Evolutionary conservation across 2,888 invertebrate species (phyloP).

Genomic region (Selenia dentaria): DNA sequence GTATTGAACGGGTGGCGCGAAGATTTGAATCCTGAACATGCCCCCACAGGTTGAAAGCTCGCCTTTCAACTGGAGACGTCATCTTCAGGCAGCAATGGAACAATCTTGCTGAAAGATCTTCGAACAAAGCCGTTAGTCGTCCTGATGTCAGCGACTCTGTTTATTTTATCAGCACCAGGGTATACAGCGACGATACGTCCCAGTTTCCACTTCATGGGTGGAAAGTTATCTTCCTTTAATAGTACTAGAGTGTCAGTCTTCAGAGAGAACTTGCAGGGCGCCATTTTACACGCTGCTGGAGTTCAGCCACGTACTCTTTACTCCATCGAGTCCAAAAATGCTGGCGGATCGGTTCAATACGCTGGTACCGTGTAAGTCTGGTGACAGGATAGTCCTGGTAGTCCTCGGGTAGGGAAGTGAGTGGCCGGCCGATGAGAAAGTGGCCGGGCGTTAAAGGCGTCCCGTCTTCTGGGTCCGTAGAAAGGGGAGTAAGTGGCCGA

Average conservation of each 20-base stretch:
- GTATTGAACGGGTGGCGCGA: too few species aligned
- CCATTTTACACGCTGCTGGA: too few species aligned
- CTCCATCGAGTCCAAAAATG: too few species aligned
- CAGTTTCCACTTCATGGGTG: neutral
- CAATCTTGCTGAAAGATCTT: neutral
- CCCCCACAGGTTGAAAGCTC: neutral
- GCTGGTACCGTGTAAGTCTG: too few species aligned
- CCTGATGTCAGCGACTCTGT: neutral
- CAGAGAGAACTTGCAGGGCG: too few species aligned
- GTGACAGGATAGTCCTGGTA: too few species aligned
- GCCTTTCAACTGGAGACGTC: too few species aligned
- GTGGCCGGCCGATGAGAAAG: neutral
- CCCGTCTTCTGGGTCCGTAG: slow-evolving; percentile 1
- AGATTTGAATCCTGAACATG: neutral
- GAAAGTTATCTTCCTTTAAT: neutral
- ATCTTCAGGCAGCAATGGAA: neutral
- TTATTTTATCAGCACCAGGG: too few species aligned
- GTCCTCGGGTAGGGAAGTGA: too few species aligned
- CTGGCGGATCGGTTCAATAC: too few species aligned
- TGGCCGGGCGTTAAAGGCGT: neutral
- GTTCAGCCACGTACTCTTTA: too few species aligned
- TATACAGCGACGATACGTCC: too few species aligned
- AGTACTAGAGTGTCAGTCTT: neutral
- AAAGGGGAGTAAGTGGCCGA: slow-evolving; percentile 25
- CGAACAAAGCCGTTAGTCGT: neutral